Base-by-base conservation (phyloP, 2,797 vertebrate species). In the Botia kubotai region DNA sequence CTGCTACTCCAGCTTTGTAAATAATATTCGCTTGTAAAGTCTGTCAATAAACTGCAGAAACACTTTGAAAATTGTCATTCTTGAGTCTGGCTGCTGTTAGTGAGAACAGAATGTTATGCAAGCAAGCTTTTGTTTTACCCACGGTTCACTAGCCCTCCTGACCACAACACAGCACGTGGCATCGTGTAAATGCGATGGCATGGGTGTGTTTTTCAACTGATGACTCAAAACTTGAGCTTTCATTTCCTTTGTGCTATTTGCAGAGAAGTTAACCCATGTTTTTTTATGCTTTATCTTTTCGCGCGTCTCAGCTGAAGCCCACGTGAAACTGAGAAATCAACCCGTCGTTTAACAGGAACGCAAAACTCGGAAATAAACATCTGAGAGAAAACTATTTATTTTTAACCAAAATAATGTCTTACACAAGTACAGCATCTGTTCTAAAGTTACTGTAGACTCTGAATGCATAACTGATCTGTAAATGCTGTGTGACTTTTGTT, bases 11-110 rank as follows among this genome's bases (percentile, higher is more conserved):
- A 68, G 71, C 57, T 77, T 60, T 84, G 68, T 84, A 69, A 78
- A 71, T 66, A 53, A 67, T 43, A 67, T 58, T 80, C 6, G 55
- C 72, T 75, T 86, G 82, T 73, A 63, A 46, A 72, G 29, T 53
- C 80, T 50, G 36, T 58, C 57, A 87, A 82, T 87, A 87, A 87
- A 87, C 71, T 48, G 60, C 1, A 69, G 17, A 79, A 82, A 81
- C 58, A 12, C 6, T 19, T 7, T 10, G 0, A n/a, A n/a, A n/a
- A n/a, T 43, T 14, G 50, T 53, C 10, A 5, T 13, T 23, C 2
- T 48, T 52, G 23, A 19, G 23, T 46, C 52, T 1, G 11, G 14
- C 13, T 39, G 52, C n/a, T 19, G n/a, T 23, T 19, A 17, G n/a
- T n/a, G 6, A 13, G 21, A 29, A 13, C 46, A 52, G 21, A 26